phyloP scores from a whole-genome alignment of 2,888 invertebrate species.

The Drosophila tanythrix region DNA sequence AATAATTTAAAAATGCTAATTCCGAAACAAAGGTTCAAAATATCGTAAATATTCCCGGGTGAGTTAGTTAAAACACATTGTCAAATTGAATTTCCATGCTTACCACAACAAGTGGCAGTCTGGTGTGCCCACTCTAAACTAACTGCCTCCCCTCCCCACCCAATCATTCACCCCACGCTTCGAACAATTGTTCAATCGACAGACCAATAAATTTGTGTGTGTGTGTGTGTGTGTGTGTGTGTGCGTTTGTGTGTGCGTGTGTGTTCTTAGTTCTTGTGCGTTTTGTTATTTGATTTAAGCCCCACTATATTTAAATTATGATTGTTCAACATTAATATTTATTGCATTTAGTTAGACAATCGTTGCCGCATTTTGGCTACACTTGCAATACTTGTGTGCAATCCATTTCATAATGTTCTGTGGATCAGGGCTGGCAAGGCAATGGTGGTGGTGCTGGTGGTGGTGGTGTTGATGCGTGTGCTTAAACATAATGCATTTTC shows the following conservation, averaged over 20 bases:
- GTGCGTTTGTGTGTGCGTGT: background rate
- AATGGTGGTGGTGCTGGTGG: background rate
- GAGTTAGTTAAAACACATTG: background rate
- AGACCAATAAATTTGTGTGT: slow-evolving; percentile 44
- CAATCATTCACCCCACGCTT: background rate
- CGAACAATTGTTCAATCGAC: slow-evolving; percentile 45
- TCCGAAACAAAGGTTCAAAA: background rate
- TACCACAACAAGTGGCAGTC: slow-evolving; percentile 3
- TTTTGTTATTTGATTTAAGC: slow-evolving; percentile 71
- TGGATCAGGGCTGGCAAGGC: background rate
- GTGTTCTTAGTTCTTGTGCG: slow-evolving; percentile 32
- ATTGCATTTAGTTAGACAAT: slow-evolving; percentile 53
- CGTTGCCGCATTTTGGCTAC: slow-evolving; percentile 28
- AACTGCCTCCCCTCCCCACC: background rate
- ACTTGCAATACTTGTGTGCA: slow-evolving; percentile 1
- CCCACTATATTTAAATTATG: slow-evolving; percentile 71
- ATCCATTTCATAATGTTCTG: slow-evolving; percentile 15
- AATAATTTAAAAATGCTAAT: background rate
- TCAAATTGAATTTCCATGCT: background rate
- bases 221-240: background rate
- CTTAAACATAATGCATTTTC: slow-evolving; percentile 17
- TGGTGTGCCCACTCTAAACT: background rate
- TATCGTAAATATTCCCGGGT: background rate
- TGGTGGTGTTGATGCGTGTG: background rate
- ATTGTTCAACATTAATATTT: slow-evolving; percentile 75